Evolutionary conservation across 2,797 vertebrate genomes (phyloP), one percentile per base, ranked within the genome.

Genomic region (Octomys mimax): DNA sequence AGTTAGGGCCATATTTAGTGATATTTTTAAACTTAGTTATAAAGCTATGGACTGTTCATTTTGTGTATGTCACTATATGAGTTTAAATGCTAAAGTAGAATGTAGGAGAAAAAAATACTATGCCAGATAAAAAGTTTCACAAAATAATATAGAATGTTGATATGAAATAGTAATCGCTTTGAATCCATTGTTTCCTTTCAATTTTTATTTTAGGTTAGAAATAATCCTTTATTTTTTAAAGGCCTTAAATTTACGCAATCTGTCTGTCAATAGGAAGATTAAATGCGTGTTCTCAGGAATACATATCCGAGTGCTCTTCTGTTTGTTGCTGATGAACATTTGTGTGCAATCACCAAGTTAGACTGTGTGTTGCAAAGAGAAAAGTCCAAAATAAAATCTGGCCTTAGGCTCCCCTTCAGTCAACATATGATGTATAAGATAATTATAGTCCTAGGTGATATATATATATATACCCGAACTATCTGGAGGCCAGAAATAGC

Each of bases 41-140:
- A 96, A 84, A 92, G 80, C 12, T 28, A 84, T 31, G 61, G 54
- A 36, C 54, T 87, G 14, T 36, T 96, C 8, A 71, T 85, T 88
- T 90, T 89, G 24, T 36, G 49, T 90, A 52, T 24, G 2, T 88
- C 5, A 22, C n/a, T 52, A 5, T 36, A 75, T 11, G 54, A 94
- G 26, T n/a, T 96, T 79, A 90, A 88, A 94, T 91, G 78, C 59
- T 77, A 88, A 78, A 77, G 42, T 87, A 86, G 81, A 95, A 82
- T 80, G 19, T 54, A 86, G 31, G n/a, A 21, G 54, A 57, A 57
- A 49, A 28, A 24, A 42, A 73, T 68, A 14, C 2, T 89, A 19
- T 86, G 42, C 36, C 49, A 73, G 26, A 80, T 68, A 75, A 87
- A 75, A 82, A 2, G 39, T 21, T 2, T 71, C 13, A 49, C 4